These are phyloP conservation scores for Oryzias celebensis DNA, from an alignment of 2,113 vertebrate species.

Conservation along the genomic window DNA sequence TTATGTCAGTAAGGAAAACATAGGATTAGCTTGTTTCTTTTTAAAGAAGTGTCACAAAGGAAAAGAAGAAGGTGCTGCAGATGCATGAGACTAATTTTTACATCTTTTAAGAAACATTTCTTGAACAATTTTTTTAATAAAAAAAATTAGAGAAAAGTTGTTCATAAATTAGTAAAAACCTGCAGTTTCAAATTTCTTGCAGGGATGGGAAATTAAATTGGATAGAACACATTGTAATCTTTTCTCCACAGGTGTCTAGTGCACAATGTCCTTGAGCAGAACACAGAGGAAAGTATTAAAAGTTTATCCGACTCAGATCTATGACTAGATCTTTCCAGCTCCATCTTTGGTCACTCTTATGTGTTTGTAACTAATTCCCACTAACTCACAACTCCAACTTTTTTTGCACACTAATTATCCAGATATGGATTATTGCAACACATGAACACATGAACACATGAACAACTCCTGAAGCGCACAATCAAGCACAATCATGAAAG, in stretches of 20 bases:
- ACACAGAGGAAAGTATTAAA: conserved; percentile 1
- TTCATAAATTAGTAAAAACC: neutral
- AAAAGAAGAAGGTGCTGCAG: neutral
- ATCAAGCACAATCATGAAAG: conserved; percentile 2
- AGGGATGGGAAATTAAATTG: neutral
- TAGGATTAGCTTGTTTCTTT: neutral
- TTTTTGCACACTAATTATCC: conserved; percentile 13
- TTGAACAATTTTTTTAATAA: no score
- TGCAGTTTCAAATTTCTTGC: neutral
- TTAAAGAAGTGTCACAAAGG: neutral
- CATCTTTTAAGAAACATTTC: no score
- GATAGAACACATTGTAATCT: neutral
- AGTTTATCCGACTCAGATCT: neutral
- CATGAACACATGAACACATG: no score
- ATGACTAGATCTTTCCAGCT: no score
- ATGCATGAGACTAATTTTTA: neutral
- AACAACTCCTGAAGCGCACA: conserved; percentile 11
- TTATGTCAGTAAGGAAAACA: neutral
- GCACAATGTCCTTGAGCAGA: conserved; percentile 1
- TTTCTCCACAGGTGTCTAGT: conserved; percentile 5
- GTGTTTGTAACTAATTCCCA: neutral
- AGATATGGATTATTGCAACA: neutral
- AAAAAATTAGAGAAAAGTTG: neutral
- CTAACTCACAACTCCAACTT: neutral
- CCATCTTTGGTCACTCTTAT: neutral